phyloP scores from a whole-genome alignment of 64 coral and sea anemone species.

The Dendronephthya gigantea region DNA sequence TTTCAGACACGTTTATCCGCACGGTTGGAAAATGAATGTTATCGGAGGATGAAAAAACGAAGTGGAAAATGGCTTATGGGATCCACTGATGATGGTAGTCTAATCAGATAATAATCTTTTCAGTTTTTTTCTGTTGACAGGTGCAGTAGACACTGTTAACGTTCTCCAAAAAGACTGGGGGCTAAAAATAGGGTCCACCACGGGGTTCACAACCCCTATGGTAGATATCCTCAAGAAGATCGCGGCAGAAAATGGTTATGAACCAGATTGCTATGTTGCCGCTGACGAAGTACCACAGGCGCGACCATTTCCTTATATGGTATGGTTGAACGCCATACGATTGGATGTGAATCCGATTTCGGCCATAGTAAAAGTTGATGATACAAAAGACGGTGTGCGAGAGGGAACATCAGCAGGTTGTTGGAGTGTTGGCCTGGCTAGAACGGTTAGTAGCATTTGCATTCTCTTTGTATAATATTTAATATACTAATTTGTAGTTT shows the following conservation, averaged over 20 bases:
- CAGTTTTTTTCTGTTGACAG: not conserved
- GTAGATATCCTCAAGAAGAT: conserved; percentile 52
- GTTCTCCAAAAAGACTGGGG: conserved; percentile 42
- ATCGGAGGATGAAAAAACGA: too few species aligned
- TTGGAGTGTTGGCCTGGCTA: conserved; percentile 97
- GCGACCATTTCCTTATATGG: conserved; percentile 90
- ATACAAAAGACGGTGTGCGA: conserved; percentile 86
- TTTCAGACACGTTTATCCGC: too few species aligned
- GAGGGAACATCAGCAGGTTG: conserved; percentile 98
- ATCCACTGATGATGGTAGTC: too few species aligned
- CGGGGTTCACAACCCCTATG: conserved; percentile 43
- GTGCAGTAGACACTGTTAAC: conserved; percentile 73
- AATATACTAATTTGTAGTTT: not conserved
- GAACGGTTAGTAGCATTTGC: conserved; percentile 63
- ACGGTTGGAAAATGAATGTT: too few species aligned
- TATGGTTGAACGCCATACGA: conserved; percentile 89
- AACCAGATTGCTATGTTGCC: conserved; percentile 87
- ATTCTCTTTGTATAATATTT: not conserved
- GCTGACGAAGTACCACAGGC: conserved; percentile 96
- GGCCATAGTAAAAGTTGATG: conserved; percentile 92
- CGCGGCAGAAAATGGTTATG: conserved; percentile 65
- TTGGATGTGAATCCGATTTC: conserved; percentile 84
- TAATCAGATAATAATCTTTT: too few species aligned
- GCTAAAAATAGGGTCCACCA: conserved; percentile 92
- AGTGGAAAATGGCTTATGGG: too few species aligned